Evolutionary conservation across 2,888 invertebrate genomes (phyloP), one percentile per base, ranked within the genome.

Genomic region (Macrosoma leucophasiata): DNA sequence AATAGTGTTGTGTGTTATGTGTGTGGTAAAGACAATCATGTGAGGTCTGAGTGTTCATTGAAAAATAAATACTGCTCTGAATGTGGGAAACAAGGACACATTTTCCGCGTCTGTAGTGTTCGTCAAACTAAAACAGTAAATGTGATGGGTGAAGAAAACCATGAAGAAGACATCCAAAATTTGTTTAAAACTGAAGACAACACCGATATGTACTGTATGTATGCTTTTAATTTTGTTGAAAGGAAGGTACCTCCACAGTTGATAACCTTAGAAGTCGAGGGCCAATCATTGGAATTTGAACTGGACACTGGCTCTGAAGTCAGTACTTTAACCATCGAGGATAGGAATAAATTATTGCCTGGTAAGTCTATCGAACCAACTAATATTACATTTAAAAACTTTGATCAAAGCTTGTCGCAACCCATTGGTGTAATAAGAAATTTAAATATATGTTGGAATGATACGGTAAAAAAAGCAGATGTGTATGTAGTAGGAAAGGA

Each of bases 271-370:
- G 11, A 10, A 4, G 22, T 38, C 2, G 21, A 33, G 8, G 29
- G 25, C 5, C 2, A 17, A 15, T 2, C 6, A 6, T n/a, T 38
- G 11, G 26, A 21, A 11, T 34, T 39, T 23, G 18, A 39, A 13
- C 9, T 39, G 9, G 39, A 39, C 14, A 33, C 39, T 10, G 39
- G 39, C 3, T 23, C 38, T 7, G 38, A 38, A 18, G 30, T 33
- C 3, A 38, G 22, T 8, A 14, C 15, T 4, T 17, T 36, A 9
- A 4, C 36, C 7, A 2, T 31, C 9, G 8, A 31, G n/a, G 22
- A 33, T 30, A 22, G 26, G 30, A 23, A 19, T 4, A 14, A 17
- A 11, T 27, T 25, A 7, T 30, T 29, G 4, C 24, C 19, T n/a
- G n/a, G 7, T 11, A 24, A 15, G 18, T 10, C n/a, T 4, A 29